Conservation (phyloP, 2,113 vertebrate species). For the Melanostigma gelatinosum region DNA sequence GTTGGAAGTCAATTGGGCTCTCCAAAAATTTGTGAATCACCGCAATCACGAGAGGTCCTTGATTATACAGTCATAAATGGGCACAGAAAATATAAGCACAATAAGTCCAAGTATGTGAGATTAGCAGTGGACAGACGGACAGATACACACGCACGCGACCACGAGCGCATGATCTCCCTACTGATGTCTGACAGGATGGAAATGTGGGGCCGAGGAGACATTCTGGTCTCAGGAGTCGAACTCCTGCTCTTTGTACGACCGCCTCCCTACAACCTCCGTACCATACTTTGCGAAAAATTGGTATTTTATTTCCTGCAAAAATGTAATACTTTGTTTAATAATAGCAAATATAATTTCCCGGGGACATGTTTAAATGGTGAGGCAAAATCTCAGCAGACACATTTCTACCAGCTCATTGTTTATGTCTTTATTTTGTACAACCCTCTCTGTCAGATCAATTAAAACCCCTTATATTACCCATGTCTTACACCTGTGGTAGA, state of each 20-base stretch:
- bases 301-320: not conserved
- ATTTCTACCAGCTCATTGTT: constrained; percentile 1
- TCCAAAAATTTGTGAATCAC: not conserved
- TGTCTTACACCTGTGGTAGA: not conserved
- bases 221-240: not conserved
- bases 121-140: no score
- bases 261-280: not conserved
- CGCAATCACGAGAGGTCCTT: no score
- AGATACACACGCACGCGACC: no score
- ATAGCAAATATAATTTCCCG: not conserved
- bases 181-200: not conserved
- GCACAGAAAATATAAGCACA: no score
- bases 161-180: no score
- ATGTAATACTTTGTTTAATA: not conserved
- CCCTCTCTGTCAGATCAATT: not conserved
- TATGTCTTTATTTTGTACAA: not conserved
- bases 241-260: not conserved
- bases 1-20: not conserved
- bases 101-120: no score
- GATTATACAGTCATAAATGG: no score
- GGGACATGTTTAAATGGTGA: not conserved
- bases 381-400: not conserved
- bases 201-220: not conserved
- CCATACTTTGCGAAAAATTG: not conserved
- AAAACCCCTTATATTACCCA: not conserved